These are phyloP conservation scores for Gymnarchus niloticus DNA, from an alignment of 2,113 vertebrate genomes.

Conservation along the genomic window DNA sequence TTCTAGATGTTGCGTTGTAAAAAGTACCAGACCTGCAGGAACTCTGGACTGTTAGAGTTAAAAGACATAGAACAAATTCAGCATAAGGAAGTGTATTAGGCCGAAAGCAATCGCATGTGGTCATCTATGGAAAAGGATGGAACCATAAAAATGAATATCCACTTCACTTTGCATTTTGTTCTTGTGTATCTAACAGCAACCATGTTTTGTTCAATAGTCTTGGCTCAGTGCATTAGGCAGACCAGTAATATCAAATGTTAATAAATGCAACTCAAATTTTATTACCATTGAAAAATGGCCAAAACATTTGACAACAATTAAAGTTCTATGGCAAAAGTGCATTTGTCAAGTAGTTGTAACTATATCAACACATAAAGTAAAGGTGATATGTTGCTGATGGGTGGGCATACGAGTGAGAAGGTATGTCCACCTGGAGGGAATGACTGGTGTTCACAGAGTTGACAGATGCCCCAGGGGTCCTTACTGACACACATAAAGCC, in stretches of 20 bases:
- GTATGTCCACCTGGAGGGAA: not conserved
- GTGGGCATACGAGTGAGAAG: not conserved
- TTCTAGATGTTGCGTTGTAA: not conserved
- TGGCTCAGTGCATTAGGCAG: not conserved
- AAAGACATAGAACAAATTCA: no score
- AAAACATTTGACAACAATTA: not conserved
- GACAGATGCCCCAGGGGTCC: not conserved
- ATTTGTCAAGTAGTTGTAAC: not conserved
- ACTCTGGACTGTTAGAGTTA: not conserved
- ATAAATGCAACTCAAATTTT: not conserved
- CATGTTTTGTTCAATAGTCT: not conserved
- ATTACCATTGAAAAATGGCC: not conserved
- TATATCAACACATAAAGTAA: not conserved
- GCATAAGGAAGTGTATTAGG: no score
- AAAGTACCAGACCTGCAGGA: not conserved
- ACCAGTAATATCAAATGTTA: not conserved
- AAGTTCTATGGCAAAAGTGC: not conserved
- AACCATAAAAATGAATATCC: no score
- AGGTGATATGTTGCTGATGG: not conserved
- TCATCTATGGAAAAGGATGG: not conserved
- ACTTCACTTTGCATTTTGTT: no score
- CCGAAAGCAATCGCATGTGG: no score
- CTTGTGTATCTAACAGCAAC: not conserved
- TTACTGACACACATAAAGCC: conserved; percentile 36
- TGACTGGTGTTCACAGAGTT: not conserved